Evolutionary conservation across 2,888 invertebrate species (phyloP), one percentile per base, ranked within the genome.

Genomic region (Ametastegia equiseti): DNA sequence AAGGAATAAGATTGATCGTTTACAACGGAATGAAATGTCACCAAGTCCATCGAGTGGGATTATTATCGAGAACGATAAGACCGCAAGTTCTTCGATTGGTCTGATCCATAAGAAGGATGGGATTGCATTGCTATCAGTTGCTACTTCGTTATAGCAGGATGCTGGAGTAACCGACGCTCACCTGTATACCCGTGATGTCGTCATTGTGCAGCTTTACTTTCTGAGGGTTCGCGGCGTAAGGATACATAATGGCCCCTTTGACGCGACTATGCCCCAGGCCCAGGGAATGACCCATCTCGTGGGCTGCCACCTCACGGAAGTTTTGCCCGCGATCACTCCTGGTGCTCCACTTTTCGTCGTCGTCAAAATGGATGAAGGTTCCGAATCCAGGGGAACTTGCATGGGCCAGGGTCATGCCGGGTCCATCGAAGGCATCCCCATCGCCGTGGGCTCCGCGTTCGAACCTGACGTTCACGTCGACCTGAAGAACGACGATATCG

Each of bases 341-440:
- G 88, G 97, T 95, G 15, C 97, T 96, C 98, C 98, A 98, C 86
- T 94, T 93, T 92, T 98, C 98, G 69, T 97, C 95, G 87, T 98
- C 97, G 90, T 98, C 98, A 89, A 98, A 98, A 92, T 98, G 98
- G 65, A 98, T 98, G 91, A 98, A 98, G 36, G 98, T 98, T 57
- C 98, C 98, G 90, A 97, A 98, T 2, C 7, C 15, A 47, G 98
- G 98, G 92, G 98, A 98, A 92, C 97, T 98, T 67, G 98, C 98
- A 88, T 98, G 98, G 47, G 98, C 98, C 81, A 98, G 93, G 82
- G 97, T n/a, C n/a, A n/a, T n/a, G n/a, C n/a, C 97, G 85, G 96
- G 96, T 45, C 98, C 98, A 92, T 98, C 98, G 88, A 98, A 98
- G 19, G 98, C 97, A 92, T 97, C 97, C 2, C 97, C 97, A 91